Percentiles rank a stretch among this genome's conserved stretches.
Evolutionary conservation across 2,797 vertebrate species (phyloP).

Genomic region (Cyprinodon diabolis): DNA sequence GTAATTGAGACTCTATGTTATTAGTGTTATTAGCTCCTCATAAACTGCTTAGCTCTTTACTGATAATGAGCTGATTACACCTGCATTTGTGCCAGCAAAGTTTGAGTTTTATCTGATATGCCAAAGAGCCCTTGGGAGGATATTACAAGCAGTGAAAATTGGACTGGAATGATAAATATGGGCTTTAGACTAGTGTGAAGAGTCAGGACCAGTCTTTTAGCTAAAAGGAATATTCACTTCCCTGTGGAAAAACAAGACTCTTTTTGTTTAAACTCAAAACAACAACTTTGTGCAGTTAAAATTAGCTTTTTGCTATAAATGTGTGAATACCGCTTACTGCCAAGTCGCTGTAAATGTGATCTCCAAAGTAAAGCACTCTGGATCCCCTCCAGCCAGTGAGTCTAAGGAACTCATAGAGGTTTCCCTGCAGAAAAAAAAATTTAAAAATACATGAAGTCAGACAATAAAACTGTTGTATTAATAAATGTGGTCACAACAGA

Average conservation of each 20-base stretch:
- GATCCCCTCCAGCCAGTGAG: conserved; percentile 98
- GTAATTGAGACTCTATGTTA: neutral
- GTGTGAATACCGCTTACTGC: conserved; percentile 83
- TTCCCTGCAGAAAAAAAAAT: conserved; percentile 83
- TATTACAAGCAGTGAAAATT: neutral
- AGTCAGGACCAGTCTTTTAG: conserved; percentile 9
- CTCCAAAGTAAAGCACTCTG: conserved; percentile 97
- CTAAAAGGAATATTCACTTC: conserved; percentile 4
- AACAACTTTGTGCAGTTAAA: conserved; percentile 11
- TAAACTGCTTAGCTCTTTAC: neutral
- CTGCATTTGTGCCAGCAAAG: neutral
- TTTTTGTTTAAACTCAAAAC: conserved; percentile 12
- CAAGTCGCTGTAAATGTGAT: conserved; percentile 99
- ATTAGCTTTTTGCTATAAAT: conserved; percentile 20
- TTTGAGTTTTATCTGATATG: neutral
- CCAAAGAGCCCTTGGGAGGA: neutral
- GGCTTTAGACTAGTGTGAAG: neutral
- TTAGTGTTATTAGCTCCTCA: neutral
- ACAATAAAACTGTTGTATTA: conserved; percentile 3
- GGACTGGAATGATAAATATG: neutral
- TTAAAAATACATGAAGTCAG: conserved; percentile 11
- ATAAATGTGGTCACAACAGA: neutral
- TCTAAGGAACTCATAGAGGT: conserved; percentile 97
- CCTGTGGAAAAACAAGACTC: conserved; percentile 1
- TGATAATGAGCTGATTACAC: neutral